A percentile compares a stretch with the other conserved stretches of the same genome.
phyloP scores from a whole-genome alignment of 2,113 vertebrate species.

The Anhinga anhinga region DNA sequence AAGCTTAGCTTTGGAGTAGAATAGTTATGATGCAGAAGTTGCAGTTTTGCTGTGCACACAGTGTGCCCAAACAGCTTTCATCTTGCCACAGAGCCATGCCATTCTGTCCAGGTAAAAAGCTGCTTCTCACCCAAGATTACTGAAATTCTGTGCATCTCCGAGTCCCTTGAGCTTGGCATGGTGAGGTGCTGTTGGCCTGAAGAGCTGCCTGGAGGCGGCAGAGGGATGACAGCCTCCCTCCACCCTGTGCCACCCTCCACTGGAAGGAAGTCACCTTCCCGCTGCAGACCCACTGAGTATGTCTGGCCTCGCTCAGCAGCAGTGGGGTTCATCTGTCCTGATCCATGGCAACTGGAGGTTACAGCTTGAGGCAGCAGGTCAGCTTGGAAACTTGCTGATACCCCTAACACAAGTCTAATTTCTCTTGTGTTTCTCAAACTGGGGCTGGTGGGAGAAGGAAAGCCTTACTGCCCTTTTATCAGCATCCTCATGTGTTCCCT shows the following conservation, averaged over 20 bases:
- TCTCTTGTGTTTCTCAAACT: not conserved
- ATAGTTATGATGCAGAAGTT: not conserved
- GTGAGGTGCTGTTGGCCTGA: not conserved
- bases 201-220: not conserved
- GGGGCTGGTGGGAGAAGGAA: not conserved
- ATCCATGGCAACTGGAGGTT: not conserved
- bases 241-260: not conserved
- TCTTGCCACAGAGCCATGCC: not conserved
- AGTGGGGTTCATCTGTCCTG: not conserved
- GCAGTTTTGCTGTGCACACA: not conserved
- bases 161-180: not conserved
- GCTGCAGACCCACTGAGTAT: not conserved
- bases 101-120: not conserved
- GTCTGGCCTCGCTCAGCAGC: not conserved
- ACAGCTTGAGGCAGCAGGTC: not conserved
- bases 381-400: not conserved
- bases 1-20: not conserved
- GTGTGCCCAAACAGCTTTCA: not conserved
- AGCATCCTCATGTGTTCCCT: not conserved
- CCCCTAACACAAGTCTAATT: not conserved
- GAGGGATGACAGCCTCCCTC: not conserved
- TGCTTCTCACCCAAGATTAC: not conserved
- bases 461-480: not conserved
- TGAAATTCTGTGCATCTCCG: not conserved
- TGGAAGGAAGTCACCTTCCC: not conserved